Evolutionary conservation across 2,888 invertebrate species (phyloP).

Genomic region (Ormyrus nitidulus): DNA sequence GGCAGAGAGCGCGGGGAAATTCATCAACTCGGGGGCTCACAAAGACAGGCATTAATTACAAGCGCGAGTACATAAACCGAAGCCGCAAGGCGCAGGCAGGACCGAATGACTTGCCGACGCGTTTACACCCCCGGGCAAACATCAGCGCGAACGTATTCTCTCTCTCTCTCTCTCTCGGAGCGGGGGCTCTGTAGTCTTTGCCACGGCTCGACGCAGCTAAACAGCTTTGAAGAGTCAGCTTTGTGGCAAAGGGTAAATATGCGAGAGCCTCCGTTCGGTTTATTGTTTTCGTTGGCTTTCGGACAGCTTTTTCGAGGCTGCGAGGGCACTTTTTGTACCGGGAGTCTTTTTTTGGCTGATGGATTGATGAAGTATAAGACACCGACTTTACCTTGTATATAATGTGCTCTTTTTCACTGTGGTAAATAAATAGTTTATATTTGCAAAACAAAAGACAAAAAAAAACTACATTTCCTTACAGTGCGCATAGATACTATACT

Average conservation of each 20-base stretch:
- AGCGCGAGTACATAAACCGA: constrained; percentile 26
- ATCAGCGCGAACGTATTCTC: not conserved
- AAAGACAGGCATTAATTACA: constrained; percentile 47
- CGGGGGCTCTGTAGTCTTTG: no score
- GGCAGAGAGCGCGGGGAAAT: not conserved
- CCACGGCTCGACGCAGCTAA: not conserved
- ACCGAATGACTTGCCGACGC: not conserved
- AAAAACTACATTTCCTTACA: not conserved
- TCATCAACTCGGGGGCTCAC: constrained; percentile 17
- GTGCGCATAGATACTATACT: no score
- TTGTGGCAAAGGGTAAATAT: constrained; percentile 40
- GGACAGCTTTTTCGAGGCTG: no score
- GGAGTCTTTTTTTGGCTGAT: no score
- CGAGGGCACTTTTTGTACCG: no score
- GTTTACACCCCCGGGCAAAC: constrained; percentile 37
- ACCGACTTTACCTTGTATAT: no score
- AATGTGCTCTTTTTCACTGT: no score
- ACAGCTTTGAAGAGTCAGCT: constrained; percentile 39
- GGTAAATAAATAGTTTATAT: not conserved
- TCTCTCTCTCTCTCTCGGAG: constrained; percentile 10
- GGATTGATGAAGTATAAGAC: no score
- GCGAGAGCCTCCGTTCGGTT: constrained; percentile 11
- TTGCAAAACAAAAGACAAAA: not conserved
- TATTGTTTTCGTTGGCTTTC: not conserved
- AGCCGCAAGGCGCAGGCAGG: not conserved